Conservation (phyloP, 64 coral and sea anemone genomes). For the Dendrophyllia cribrosa region DNA sequence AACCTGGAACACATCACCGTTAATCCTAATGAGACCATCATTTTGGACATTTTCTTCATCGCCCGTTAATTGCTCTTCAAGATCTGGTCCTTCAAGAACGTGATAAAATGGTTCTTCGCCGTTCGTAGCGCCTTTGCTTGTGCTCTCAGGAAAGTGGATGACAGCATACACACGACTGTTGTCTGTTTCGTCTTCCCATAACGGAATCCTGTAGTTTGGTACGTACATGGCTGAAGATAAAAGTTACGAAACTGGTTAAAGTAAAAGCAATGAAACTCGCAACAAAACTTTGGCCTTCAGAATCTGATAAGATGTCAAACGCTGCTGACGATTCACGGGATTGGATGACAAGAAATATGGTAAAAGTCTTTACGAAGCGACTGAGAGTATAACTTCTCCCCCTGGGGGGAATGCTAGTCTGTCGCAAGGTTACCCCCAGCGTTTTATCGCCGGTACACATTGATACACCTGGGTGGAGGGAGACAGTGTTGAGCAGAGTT, state of each 20-base stretch:
- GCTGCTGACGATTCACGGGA: no score
- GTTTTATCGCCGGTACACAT: no score
- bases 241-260: background rate
- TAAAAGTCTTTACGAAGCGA: no score
- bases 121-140: background rate
- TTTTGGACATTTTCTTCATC: background rate
- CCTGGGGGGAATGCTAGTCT: no score
- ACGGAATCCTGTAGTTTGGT: constrained; percentile 8
- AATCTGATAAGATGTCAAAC: no score
- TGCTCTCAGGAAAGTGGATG: background rate
- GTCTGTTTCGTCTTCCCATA: background rate
- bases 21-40: background rate
- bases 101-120: background rate
- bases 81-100: background rate
- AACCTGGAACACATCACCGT: no score
- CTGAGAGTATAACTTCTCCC: no score
- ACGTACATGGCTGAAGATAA: constrained; percentile 1
- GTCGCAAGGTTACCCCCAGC: no score
- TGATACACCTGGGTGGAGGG: no score
- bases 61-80: background rate
- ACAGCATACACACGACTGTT: background rate
- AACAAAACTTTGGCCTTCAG: no score
- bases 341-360: no score
- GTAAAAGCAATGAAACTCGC: background rate
- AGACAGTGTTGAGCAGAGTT: no score